Conservation (phyloP, 1,140 invertebrate genomes). For the Arctopsyche grandis region DNA sequence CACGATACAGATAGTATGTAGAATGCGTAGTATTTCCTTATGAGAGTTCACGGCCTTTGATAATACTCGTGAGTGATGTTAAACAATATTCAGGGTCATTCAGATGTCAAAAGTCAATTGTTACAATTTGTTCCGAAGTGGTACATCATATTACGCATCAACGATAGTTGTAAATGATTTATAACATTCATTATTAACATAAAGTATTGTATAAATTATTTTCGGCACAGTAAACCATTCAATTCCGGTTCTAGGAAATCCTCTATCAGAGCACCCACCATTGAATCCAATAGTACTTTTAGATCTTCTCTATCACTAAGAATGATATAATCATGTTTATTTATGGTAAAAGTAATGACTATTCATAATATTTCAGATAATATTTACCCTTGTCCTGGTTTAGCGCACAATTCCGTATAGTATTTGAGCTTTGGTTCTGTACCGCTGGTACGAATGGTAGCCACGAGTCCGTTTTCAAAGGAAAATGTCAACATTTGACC, state of each 20-base stretch:
- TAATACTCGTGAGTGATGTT: no score
- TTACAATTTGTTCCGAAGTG: background rate
- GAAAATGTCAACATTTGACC: slow-evolving; percentile 98
- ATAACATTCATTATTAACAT: no score
- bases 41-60: background rate
- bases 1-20: no score
- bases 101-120: background rate
- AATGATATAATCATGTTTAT: slow-evolving; percentile 20
- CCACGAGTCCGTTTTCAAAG: slow-evolving; percentile 87
- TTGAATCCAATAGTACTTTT: slow-evolving; percentile 73
- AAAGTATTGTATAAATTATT: slow-evolving; percentile 12
- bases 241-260: slow-evolving; percentile 84
- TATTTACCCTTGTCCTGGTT: slow-evolving; percentile 72
- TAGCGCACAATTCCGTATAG: slow-evolving; percentile 89
- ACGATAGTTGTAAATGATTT: no score
- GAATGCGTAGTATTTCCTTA: background rate
- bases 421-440: slow-evolving; percentile 99
- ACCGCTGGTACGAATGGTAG: slow-evolving; percentile 94
- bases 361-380: background rate
- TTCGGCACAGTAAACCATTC: slow-evolving; percentile 72
- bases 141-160: no score
- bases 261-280: slow-evolving; percentile 80
- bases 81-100: background rate
- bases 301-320: slow-evolving; percentile 75
- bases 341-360: background rate